Conservation (phyloP, 2,797 vertebrate species). For the Manis crassicaudata region DNA sequence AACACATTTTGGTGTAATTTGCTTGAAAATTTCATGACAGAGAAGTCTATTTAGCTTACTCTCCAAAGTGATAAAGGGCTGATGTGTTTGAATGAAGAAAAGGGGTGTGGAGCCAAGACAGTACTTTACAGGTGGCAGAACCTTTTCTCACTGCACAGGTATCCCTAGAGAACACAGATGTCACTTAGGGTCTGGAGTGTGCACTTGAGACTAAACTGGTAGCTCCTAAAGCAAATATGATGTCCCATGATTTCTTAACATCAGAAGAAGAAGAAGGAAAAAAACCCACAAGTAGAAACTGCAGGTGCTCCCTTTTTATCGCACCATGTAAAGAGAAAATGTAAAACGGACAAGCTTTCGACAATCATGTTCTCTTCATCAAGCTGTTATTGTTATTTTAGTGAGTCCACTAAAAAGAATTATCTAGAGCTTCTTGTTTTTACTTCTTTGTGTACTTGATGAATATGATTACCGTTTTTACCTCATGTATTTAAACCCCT, state of each 20-base stretch:
- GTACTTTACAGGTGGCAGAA: conserved; percentile 15
- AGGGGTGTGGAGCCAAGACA: conserved; percentile 53
- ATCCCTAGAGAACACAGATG: neutral
- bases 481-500: conserved; percentile 78
- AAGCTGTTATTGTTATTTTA: conserved; percentile 83
- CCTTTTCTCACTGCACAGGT: conserved; percentile 13
- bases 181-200: neutral
- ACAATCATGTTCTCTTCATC: conserved; percentile 83
- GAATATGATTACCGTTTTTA: conserved; percentile 82
- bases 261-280: neutral
- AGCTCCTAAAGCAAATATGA: conserved; percentile 66
- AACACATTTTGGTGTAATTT: conserved; percentile 78
- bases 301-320: conserved; percentile 81
- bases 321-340: conserved; percentile 79
- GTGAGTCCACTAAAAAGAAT: conserved; percentile 82
- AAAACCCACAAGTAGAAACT: conserved; percentile 61
- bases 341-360: conserved; percentile 82
- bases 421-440: conserved; percentile 81
- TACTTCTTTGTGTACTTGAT: conserved; percentile 83
- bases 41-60: conserved; percentile 75
- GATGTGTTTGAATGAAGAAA: conserved; percentile 69
- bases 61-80: conserved; percentile 69
- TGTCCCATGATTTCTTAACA: conserved; percentile 69
- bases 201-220: conserved; percentile 37
- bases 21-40: conserved; percentile 78